Percentiles rank a stretch among this genome's conserved stretches.
Evolutionary conservation across 2,888 invertebrate species (phyloP).

Genomic region (Melinaea marsaeus): DNA sequence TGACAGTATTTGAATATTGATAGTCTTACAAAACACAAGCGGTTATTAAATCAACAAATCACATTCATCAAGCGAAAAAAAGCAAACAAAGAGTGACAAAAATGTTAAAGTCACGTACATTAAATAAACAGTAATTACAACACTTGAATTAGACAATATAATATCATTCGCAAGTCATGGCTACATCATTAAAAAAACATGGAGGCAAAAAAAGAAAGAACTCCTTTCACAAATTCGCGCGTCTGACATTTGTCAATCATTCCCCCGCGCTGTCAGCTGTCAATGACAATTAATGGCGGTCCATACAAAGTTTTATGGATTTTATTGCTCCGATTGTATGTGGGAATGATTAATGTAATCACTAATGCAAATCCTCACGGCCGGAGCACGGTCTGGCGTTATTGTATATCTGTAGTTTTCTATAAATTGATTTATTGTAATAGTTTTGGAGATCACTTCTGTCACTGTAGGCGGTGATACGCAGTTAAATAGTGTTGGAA

Average conservation of each 20-base stretch:
- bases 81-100: constrained; percentile 12
- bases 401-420: constrained; percentile 62
- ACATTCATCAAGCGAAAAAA: constrained; percentile 1
- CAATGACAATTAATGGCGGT: constrained; percentile 76
- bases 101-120: constrained; percentile 16
- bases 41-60: constrained; percentile 3
- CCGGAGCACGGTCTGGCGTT: constrained; percentile 54
- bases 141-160: constrained; percentile 21
- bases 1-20: too few relatives aligned
- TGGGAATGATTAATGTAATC: constrained; percentile 74
- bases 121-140: constrained; percentile 24
- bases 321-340: constrained; percentile 69
- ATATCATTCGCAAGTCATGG: constrained; percentile 48
- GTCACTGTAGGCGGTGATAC: constrained; percentile 49
- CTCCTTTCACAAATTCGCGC: constrained; percentile 46
- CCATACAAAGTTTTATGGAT: constrained; percentile 73
- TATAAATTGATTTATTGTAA: constrained; percentile 70
- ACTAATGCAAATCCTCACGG: constrained; percentile 73
- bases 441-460: constrained; percentile 51
- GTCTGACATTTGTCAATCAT: constrained; percentile 76
- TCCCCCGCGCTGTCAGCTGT: constrained; percentile 67
- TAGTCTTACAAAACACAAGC: background rate
- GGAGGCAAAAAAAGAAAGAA: constrained; percentile 39
- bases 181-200: constrained; percentile 43
- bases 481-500: constrained; percentile 17